A percentile compares a stretch with the other conserved stretches of the same genome.
Evolutionary conservation across 2,888 invertebrate species (phyloP).

Genomic region (Cetonia aurata): DNA sequence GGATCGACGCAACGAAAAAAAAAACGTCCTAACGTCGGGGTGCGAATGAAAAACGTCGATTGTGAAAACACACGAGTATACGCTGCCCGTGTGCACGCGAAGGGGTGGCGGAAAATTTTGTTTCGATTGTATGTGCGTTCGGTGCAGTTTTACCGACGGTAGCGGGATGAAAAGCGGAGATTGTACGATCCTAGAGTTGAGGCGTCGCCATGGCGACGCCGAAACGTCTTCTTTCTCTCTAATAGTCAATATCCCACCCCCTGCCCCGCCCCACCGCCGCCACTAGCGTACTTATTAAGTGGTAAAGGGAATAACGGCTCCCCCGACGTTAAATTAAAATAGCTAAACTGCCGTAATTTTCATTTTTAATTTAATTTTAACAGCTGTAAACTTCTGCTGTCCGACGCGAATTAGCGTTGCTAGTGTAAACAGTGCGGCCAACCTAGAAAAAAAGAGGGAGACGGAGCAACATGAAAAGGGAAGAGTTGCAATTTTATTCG

Average conservation of each 20-base stretch:
- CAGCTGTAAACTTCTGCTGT: no score
- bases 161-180: conserved; percentile 31
- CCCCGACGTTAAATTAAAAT: no score
- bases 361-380: no score
- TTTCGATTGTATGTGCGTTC: conserved; percentile 10
- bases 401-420: no score
- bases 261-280: conserved; percentile 28
- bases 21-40: conserved; percentile 4
- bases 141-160: conserved; percentile 10
- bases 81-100: not conserved
- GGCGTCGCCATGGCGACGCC: conserved; percentile 62
- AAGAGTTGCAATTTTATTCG: no score
- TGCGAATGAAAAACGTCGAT: conserved; percentile 12
- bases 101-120: conserved; percentile 10
- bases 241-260: conserved; percentile 65
- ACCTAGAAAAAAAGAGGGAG: no score
- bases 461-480: no score
- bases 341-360: no score
- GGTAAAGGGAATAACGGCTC: no score
- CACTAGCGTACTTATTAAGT: conserved; percentile 16
- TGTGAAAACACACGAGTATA: not conserved
- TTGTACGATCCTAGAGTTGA: conserved; percentile 51
- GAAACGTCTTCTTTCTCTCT: conserved; percentile 63
- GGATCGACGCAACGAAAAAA: conserved; percentile 2
- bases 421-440: no score